Evolutionary conservation across 1,140 invertebrate genomes (phyloP).

Genomic region (Drosophila pruinosa): DNA sequence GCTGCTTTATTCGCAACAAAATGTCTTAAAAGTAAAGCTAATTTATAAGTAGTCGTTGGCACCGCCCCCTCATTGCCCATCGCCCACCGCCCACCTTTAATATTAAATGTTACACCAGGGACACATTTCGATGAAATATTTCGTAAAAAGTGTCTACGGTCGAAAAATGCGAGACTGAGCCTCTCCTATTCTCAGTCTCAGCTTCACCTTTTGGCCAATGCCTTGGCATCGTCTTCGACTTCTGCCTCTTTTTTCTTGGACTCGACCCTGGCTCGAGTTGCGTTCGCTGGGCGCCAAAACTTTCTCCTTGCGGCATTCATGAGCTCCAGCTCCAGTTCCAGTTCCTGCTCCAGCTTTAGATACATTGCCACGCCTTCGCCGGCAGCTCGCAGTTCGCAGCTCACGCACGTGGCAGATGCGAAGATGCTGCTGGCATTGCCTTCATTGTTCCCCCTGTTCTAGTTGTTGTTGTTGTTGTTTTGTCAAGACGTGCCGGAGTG

Average conservation of each 20-base stretch:
- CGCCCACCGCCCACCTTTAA: conserved; percentile 67
- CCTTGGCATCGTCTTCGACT: conserved; percentile 19
- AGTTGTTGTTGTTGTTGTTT: conserved; percentile 45
- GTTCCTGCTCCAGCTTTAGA: conserved; percentile 18
- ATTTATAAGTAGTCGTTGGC: conserved; percentile 69
- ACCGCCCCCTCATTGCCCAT: conserved; percentile 5
- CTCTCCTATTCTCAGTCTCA: conserved; percentile 42
- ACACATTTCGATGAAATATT: conserved; percentile 83
- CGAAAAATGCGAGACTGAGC: conserved; percentile 61
- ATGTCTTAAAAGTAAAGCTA: conserved; percentile 82
- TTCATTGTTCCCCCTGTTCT: conserved; percentile 23
- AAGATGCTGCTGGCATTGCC: conserved; percentile 65
- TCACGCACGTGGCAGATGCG: conserved; percentile 70
- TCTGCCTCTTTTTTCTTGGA: conserved; percentile 4
- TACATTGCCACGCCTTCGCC: conserved; percentile 22
- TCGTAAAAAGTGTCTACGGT: conserved; percentile 82
- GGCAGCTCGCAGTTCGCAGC: conserved; percentile 22
- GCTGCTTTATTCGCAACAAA: conserved; percentile 78
- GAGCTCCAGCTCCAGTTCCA: conserved; percentile 30
- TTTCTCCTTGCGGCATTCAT: conserved; percentile 75
- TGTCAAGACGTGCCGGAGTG: conserved; percentile 27
- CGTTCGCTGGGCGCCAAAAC: conserved; percentile 53
- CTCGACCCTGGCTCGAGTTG: conserved; percentile 47
- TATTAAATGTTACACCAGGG: conserved; percentile 83
- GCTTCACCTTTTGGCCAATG: conserved; percentile 53